Evolutionary conservation across 2,888 invertebrate genomes (phyloP), one percentile per base, ranked within the genome.

Genomic region (Aleiodes leptofemur): DNA sequence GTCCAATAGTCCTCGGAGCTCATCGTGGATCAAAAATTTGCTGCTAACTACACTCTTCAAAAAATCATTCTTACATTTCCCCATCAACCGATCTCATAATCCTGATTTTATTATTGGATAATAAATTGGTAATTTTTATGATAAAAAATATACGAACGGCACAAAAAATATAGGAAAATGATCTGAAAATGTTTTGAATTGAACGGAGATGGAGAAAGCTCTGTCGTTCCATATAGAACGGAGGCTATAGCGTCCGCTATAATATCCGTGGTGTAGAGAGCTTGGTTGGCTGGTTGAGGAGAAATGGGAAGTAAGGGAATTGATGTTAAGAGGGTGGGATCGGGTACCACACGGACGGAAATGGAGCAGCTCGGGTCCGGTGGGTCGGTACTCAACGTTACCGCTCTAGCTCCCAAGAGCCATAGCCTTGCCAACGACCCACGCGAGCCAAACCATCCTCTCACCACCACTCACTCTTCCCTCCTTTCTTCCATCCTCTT

Each of bases 281-380:
- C 66, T 72, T 53, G 72, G 76, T 69, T 72, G 66, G 75, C 69
- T 78, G 57, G 31, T 69, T 68, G 77, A 68, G 74, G 73, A 76
- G 74, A 69, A 75, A 73, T 71, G 76, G 73, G 73, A 11, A 43
- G 43, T 16, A 53, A 48, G 73, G 68, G 76, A 68, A 72, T 71
- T 70, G 74, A 72, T 78, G 78, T 76, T 72, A 77, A 78, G 78
- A 74, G 79, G 79, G 78, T 16, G 16, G 9, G 16, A 53, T 53
- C 14, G 53, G 53, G 53, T 53, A 14, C 14, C 53, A 14, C 14
- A 53, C 14, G 13, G 14, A 53, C 82, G 81, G 82, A 82, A 82
- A 82, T 83, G 81, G 82, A 82, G 82, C 81, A 81, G 81, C 77
- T 82, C 80, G 80, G 78, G 80, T 83, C 81, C 81, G 69, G 77